Evolutionary conservation across 2,888 invertebrate genomes (phyloP).

Genomic region (Meta bourneti): DNA sequence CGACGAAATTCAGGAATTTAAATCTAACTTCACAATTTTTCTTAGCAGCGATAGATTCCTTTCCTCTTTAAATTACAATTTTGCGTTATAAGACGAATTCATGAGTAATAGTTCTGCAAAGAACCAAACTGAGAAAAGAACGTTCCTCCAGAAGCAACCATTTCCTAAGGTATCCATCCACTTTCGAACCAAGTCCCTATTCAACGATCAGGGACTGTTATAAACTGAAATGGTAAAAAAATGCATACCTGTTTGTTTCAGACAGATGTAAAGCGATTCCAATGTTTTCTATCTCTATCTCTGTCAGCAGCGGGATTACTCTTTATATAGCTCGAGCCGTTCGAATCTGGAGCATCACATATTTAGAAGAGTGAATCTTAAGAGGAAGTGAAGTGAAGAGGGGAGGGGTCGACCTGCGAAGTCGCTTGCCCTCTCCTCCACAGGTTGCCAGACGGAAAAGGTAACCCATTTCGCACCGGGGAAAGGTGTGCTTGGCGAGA

Average conservation of each 20-base stretch:
- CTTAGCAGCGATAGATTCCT: no score
- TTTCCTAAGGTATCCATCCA: neutral
- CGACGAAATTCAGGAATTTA: no score
- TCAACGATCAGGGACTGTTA: neutral
- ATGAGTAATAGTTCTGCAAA: neutral
- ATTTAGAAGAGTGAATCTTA: constrained; percentile 57
- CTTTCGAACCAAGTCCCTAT: neutral
- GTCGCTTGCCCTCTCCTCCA: constrained; percentile 51
- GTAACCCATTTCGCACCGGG: constrained; percentile 44
- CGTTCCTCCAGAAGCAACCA: no score
- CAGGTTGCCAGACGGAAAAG: constrained; percentile 30
- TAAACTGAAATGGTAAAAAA: neutral
- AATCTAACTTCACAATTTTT: no score
- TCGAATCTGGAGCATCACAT: constrained; percentile 61
- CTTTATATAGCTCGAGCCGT: constrained; percentile 60
- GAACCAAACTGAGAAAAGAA: neutral
- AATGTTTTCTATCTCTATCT: neutral
- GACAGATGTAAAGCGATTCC: neutral
- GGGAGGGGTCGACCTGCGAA: constrained; percentile 64
- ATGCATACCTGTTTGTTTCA: constrained; percentile 35
- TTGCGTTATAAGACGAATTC: no score
- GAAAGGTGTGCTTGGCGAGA: constrained; percentile 36
- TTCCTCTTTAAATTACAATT: no score
- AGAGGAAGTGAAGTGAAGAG: constrained; percentile 50
- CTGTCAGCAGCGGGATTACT: neutral